These are phyloP conservation scores for Temnothorax ravouxi DNA, from an alignment of 2,888 invertebrate species.

Conservation along the genomic window DNA sequence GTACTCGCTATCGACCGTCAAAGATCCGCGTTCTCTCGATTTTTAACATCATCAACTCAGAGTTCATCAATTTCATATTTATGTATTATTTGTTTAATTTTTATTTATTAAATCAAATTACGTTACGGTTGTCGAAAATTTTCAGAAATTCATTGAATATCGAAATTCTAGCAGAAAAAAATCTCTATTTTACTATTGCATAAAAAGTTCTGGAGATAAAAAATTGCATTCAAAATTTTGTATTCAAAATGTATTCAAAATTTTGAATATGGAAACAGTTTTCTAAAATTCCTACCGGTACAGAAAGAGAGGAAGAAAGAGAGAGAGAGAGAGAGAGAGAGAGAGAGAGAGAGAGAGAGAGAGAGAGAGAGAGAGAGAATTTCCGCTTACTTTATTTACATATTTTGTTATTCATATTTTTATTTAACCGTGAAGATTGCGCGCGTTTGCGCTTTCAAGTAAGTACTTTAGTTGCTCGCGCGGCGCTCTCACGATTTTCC, in stretches of 20 bases:
- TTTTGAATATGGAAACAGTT: not conserved
- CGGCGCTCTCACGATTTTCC: not conserved
- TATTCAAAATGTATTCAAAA: not conserved
- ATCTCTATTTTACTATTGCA: not conserved
- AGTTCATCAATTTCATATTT: not conserved
- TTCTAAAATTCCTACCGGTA: not conserved
- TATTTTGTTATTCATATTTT: not conserved
- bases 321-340: not conserved
- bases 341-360: not conserved
- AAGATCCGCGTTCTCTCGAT: not conserved
- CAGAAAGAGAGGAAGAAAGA: not conserved
- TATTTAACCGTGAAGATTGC: not conserved
- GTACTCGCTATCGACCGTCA: not conserved
- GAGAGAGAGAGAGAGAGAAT: not conserved
- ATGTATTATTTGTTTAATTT: not conserved
- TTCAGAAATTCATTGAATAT: not conserved
- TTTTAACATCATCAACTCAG: not conserved
- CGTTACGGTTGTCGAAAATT: not conserved
- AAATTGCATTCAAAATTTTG: not conserved
- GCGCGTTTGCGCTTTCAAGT: not conserved
- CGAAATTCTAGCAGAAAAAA: not conserved
- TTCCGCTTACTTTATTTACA: not conserved
- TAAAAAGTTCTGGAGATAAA: not conserved
- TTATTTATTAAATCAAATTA: not conserved
- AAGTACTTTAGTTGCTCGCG: not conserved